Evolutionary conservation across 1,140 invertebrate species (phyloP).

Genomic region (Drosophila tani): DNA sequence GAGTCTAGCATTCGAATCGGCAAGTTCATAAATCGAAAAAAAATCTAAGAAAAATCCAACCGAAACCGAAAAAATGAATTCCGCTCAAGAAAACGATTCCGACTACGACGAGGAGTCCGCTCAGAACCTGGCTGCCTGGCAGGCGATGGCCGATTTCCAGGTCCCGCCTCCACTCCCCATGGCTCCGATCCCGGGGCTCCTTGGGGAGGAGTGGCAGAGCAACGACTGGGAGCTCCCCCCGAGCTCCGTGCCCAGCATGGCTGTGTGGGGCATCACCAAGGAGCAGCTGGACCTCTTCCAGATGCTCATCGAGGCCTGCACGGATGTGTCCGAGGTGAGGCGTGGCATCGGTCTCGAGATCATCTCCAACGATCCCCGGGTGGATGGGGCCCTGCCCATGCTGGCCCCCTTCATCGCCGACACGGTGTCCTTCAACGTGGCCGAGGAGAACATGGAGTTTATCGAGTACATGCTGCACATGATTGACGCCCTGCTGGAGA

Average conservation of each 20-base stretch:
- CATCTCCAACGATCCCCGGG: not conserved
- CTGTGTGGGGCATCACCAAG: not conserved
- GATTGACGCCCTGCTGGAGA: not conserved
- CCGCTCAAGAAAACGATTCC: not conserved
- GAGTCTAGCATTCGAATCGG: not conserved
- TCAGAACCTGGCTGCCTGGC: no score
- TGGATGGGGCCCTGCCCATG: not conserved
- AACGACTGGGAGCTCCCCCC: no score
- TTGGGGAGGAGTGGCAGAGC: no score
- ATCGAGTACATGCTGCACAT: not conserved
- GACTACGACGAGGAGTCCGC: no score
- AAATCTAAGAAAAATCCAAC: not conserved
- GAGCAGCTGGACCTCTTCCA: not conserved
- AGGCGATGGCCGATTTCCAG: no score
- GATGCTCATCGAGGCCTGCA: not conserved
- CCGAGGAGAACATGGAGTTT: not conserved
- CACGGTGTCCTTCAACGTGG: not conserved
- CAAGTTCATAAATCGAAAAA: not conserved
- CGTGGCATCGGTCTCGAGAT: not conserved
- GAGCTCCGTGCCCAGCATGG: no score
- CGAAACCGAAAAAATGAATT: not conserved
- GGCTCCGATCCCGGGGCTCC: no score
- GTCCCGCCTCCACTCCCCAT: no score
- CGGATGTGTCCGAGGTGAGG: not conserved
- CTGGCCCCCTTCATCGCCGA: not conserved